These are phyloP conservation scores for Pomacea canaliculata DNA, from an alignment of 2,888 invertebrate species.

Conservation along the genomic window DNA sequence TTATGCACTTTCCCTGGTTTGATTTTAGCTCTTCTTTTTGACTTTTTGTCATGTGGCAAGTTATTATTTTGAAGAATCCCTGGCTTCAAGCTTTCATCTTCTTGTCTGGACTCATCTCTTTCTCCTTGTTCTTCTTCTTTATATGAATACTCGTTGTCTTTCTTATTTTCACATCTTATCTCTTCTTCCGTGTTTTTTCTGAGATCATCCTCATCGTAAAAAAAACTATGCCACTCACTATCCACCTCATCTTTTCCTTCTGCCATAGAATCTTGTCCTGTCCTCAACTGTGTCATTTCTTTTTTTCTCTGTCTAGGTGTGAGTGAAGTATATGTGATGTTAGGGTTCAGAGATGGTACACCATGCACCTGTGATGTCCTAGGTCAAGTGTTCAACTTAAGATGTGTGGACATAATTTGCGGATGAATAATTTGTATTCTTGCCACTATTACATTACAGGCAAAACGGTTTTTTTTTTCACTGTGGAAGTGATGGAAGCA, in stretches of 20 bases:
- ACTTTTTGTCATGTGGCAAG: not conserved
- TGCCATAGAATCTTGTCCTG: not conserved
- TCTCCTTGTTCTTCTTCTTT: slow-evolving; percentile 1
- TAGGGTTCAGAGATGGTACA: too few species aligned
- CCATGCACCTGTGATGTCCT: too few species aligned
- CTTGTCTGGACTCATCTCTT: not conserved
- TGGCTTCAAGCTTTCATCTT: not conserved
- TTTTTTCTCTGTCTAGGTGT: too few species aligned
- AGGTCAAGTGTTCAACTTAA: too few species aligned
- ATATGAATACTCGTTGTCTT: slow-evolving; percentile 4
- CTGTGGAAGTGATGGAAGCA: too few species aligned
- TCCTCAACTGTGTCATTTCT: too few species aligned
- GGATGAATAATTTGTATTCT: too few species aligned
- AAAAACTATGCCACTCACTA: not conserved
- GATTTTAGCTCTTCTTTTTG: not conserved
- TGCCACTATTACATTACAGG: too few species aligned
- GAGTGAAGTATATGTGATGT: too few species aligned
- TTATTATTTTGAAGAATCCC: not conserved
- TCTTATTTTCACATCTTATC: slow-evolving; percentile 9
- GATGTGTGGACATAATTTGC: too few species aligned
- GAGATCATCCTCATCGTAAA: not conserved
- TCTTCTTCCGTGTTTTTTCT: not conserved
- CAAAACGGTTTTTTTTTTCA: too few species aligned
- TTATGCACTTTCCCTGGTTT: not conserved
- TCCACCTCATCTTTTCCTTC: slow-evolving; percentile 1